Conservation (phyloP, 2,113 vertebrate species). For the Prionailurus bengalensis region DNA sequence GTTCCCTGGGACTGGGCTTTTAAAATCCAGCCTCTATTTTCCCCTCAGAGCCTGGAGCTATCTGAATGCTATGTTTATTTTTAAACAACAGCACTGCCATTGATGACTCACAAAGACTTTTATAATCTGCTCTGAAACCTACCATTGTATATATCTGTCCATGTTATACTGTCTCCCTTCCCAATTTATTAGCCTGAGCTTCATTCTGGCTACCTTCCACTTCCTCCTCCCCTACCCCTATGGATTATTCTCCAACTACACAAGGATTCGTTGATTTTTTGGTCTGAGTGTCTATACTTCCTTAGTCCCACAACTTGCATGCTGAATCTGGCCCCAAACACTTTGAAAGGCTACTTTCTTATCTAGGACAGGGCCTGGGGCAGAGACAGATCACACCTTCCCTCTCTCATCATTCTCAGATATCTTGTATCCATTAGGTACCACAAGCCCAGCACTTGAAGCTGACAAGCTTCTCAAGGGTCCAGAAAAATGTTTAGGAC, state of each 20-base stretch:
- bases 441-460: not conserved
- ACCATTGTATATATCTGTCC: slow-evolving; percentile 17
- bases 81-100: slow-evolving; percentile 46
- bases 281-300: not conserved
- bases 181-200: slow-evolving; percentile 16
- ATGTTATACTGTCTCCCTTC: not conserved
- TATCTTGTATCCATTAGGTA: not conserved
- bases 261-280: not conserved
- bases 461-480: slow-evolving; percentile 15
- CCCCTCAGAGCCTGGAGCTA: not conserved
- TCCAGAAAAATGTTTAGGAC: not conserved
- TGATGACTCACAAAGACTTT: slow-evolving; percentile 56
- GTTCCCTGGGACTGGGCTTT: not conserved
- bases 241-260: not conserved
- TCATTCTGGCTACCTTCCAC: not conserved
- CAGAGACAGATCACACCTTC: not conserved
- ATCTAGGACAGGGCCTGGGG: not conserved
- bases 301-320: not conserved
- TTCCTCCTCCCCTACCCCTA: not conserved
- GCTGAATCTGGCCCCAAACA: not conserved
- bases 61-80: slow-evolving; percentile 57
- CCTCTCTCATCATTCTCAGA: not conserved
- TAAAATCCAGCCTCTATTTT: slow-evolving; percentile 21
- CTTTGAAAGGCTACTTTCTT: not conserved
- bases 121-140: slow-evolving; percentile 58